These are phyloP conservation scores for Malthinus seriepunctatus DNA, from an alignment of 2,888 invertebrate species.

Conservation along the genomic window DNA sequence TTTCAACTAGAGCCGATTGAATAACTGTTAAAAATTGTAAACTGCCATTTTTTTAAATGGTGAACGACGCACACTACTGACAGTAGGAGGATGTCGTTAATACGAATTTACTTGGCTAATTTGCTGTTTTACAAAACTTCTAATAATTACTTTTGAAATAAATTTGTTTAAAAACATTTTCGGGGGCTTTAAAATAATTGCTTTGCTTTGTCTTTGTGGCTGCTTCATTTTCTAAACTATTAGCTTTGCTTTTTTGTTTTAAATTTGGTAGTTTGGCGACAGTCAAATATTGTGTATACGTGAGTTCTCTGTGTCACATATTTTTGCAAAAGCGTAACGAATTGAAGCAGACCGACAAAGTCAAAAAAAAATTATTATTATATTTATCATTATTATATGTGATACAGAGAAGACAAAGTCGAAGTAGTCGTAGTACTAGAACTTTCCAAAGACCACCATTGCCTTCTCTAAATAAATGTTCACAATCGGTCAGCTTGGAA, in stretches of 20 bases:
- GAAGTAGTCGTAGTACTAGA: constrained; percentile 41
- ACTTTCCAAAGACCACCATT: constrained; percentile 41
- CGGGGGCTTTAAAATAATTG: constrained; percentile 35
- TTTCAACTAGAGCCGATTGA: too few species aligned
- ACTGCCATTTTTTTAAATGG: too few species aligned
- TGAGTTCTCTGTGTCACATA: constrained; percentile 37
- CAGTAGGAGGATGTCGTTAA: too few species aligned
- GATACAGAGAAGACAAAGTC: constrained; percentile 46
- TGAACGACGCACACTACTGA: too few species aligned
- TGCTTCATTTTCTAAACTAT: constrained; percentile 39
- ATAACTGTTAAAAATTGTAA: too few species aligned
- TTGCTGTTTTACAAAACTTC: too few species aligned
- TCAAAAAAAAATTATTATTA: constrained; percentile 10
- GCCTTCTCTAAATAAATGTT: constrained; percentile 42
- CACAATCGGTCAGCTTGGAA: constrained; percentile 46
- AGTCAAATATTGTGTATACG: constrained; percentile 14
- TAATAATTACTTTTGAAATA: too few species aligned
- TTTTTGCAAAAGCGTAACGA: constrained; percentile 13
- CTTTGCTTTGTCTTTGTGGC: constrained; percentile 43
- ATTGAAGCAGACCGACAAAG: constrained; percentile 39
- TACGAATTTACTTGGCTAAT: too few species aligned
- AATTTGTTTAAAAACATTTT: constrained; percentile 4
- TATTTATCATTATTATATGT: constrained; percentile 32
- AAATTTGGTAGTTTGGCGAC: neutral
- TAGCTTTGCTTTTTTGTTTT: constrained; percentile 21